phyloP scores from a whole-genome alignment of 2,888 invertebrate species.

The Sipunculus nudus region DNA sequence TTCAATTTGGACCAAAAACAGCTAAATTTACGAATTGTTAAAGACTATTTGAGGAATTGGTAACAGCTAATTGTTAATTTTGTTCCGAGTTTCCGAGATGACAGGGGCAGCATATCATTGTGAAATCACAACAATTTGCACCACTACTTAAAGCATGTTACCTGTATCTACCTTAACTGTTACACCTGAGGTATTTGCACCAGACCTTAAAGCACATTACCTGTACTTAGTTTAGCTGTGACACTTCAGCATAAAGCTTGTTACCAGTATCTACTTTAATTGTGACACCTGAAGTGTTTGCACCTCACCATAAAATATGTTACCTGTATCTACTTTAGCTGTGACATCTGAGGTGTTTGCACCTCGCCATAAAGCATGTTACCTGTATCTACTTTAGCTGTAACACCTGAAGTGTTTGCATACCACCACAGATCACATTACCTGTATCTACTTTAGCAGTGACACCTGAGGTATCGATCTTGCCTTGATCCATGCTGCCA shows the following conservation, averaged over 20 bases:
- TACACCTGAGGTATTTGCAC: slow-evolving; percentile 66
- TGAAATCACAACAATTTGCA: too few relatives aligned
- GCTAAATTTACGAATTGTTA: too few relatives aligned
- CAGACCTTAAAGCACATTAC: slow-evolving; percentile 48
- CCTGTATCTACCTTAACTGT: slow-evolving; percentile 68
- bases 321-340: slow-evolving; percentile 68
- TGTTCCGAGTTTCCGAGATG: too few relatives aligned
- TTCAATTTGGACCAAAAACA: too few relatives aligned
- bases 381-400: slow-evolving; percentile 68
- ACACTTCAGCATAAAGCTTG: slow-evolving; percentile 53
- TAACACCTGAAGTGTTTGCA: slow-evolving; percentile 66
- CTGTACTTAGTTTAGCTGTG: slow-evolving; percentile 67
- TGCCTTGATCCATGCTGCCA: slow-evolving; percentile 34
- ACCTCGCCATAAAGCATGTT: slow-evolving; percentile 11
- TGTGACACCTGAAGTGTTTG: too few relatives aligned
- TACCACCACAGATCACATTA: slow-evolving; percentile 38
- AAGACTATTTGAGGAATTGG: too few relatives aligned
- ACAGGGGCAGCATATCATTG: too few relatives aligned
- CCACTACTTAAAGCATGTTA: slow-evolving; percentile 39
- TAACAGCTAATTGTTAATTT: too few relatives aligned
- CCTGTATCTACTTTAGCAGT: slow-evolving; percentile 67
- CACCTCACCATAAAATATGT: too few relatives aligned
- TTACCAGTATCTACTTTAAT: slow-evolving; percentile 67
- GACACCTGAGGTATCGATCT: slow-evolving; percentile 66
- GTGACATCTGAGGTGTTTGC: slow-evolving; percentile 66